Base-by-base conservation (phyloP, 2,113 vertebrate species). In the Zosterops lateralis region DNA sequence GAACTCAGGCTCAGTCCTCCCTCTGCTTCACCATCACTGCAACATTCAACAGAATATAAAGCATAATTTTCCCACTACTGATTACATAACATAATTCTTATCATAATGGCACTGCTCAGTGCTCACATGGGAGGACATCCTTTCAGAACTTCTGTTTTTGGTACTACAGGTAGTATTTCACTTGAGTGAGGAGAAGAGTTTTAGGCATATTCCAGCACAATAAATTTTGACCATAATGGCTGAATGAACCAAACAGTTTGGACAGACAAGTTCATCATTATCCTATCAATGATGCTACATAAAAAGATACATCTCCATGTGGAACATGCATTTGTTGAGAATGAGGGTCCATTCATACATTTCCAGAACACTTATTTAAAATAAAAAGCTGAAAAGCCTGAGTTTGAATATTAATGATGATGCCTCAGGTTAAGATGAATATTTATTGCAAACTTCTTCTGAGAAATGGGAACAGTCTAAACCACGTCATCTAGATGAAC, bases 371-470 rank as follows among this genome's bases (percentile, higher is more conserved):
- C 6, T 62, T 40, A 19, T 73, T 90, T 77, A n/a, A 89, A 86
- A 68, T 19, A 47, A 6, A 18, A 71, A 79, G 58, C 47, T 83
- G 73, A 90, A 90, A 89, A 90, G 18, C 67, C 28, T 24, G 56
- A 83, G 64, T 87, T 51, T 7, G 25, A 84, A 87, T 87, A 79
- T 90, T 91, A 94, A 93, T 12, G 0, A 56, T 17, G n/a, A 34
- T n/a, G 79, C 93, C 87, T 90, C 20, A 60, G 77, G 77, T 92
- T 77, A 91, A 77, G 51, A 84, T 73, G 66, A 91, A 92, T 92
- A 95, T 93, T 95, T 84, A 95, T 84, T 82, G 31, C 34, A 53
- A 48, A 80, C 36, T 75, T 50, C 77, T 70, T 94, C 58, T 44
- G 48, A 88, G 58, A 93, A 95, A 93, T 47, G 21, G 32, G 38